Base-by-base conservation (phyloP, 2,113 vertebrate genomes). In the Coturnix japonica region DNA sequence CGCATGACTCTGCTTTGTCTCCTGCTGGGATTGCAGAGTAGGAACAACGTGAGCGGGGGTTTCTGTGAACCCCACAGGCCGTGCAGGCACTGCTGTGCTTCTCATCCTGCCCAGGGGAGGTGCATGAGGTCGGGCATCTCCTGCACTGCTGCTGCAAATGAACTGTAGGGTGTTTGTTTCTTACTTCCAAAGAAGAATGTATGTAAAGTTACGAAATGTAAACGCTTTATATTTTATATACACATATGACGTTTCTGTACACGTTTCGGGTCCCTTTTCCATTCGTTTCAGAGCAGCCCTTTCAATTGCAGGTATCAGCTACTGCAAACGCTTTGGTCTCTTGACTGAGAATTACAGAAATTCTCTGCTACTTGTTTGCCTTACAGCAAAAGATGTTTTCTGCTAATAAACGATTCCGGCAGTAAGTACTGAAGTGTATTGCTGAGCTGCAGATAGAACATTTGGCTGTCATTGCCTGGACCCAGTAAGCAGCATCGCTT, bases 381-480 rank as follows among this genome's bases (percentile, higher is more conserved):
- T 94, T 91, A 71, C 84, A 87, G 87, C 87, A 92, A 96, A 94
- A 92, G 53, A 30, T 83, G 60, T 72, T 77, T 92, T 65, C 72
- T 72, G 91, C 81, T 91, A 96, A 94, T 96, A 96, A 96, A 96
- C 56, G 44, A 47, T 64, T 71, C 54, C 18, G 17, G 33, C 64
- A 71, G 26, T 70, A 82, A 74, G 43, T 83, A 41, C n/a, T 51
- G n/a, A 64, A 72, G 78, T 87, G 78, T 63, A 44, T 79, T 92
- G 90, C 51, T 69, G 87, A 91, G 43, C 89, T 51, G 14, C 25
- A 51, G 7, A 51, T 51, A 28, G 13, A 51, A 51, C 7, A 13
- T 53, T 28, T 28, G 51, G 51, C 51, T 28, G 26, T 53, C 25
- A 28, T 22, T 23, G 65, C 64, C 63, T 43, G 41, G 77, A 49